Base-by-base conservation (phyloP, 2,797 vertebrate species). In the Typhlichthys subterraneus region DNA sequence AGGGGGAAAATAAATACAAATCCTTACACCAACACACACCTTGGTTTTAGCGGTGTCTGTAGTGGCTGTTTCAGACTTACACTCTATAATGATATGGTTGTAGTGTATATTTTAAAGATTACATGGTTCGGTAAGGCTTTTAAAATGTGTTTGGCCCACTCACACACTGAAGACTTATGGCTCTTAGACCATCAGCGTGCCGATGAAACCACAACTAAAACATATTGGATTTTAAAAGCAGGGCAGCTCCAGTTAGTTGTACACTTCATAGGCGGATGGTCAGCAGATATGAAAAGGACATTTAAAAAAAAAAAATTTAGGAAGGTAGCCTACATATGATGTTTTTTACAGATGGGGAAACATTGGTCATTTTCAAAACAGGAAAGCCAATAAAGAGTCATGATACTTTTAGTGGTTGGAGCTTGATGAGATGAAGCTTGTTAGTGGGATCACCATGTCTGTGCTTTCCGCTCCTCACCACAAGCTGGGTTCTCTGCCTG, bases 361-460 rank as follows among this genome's bases (percentile, higher is more conserved):
- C 83, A 86, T 67, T 84, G 79, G 77, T 73, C 75, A 87, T 88
- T 88, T 89, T 76, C 75, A 81, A 85, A 87, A 87, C 79, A 87
- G 87, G 82, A 90, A 91, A 87, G 82, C 83, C 84, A 89, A 88
- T 88, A 82, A 79, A 83, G 84, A 78, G 80, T 81, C 68, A 66
- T 69, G 74, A 83, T 79, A 73, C 73, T 84, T 80, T 89, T 78
- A 80, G 84, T 77, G 86, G 87, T 88, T 65, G 47, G 66, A 33
- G 83, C 82, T 79, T 90, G 85, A 89, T 89, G 84, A 89, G 72
- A 87, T 84, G 87, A 87, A 82, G 87, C 86, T 89, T 75, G 87
- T 90, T 90, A 88, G 87, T 58, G 74, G 55, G 71, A 85, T 83
- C 83, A 51, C 86, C 76, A 83, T 85, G 84, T 87, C 83, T 82